Percentiles rank a stretch among this genome's conserved stretches.
Evolutionary conservation across 1,140 invertebrate species (phyloP).

Genomic region (Cheumatopsyche charites): DNA sequence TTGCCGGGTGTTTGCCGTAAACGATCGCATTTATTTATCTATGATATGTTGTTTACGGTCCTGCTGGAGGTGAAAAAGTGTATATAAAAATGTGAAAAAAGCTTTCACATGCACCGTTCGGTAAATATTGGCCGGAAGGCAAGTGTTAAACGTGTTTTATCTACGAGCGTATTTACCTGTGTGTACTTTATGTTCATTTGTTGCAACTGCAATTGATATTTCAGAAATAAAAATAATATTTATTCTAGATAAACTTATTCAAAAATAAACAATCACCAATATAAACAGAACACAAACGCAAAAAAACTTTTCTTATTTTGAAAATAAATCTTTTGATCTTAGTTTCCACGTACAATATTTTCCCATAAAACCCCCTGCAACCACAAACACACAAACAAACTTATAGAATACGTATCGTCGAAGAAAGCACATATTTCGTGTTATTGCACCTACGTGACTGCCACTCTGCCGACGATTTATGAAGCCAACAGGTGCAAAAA

Average conservation of each 20-base stretch:
- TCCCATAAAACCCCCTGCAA: not conserved
- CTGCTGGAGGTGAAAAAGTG: not conserved
- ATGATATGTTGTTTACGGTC: constrained; percentile 12
- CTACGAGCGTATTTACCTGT: not conserved
- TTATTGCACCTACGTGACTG: constrained; percentile 31
- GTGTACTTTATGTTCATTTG: too few species aligned
- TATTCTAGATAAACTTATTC: too few species aligned
- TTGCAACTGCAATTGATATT: too few species aligned
- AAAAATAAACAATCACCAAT: too few species aligned
- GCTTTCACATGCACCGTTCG: not conserved
- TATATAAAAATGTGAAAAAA: not conserved
- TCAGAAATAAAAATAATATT: too few species aligned
- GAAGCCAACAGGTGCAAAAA: constrained; percentile 31
- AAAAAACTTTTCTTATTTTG: too few species aligned
- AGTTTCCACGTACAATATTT: too few species aligned
- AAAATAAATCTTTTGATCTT: too few species aligned
- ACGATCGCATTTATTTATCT: constrained; percentile 17
- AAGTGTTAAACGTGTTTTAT: constrained; percentile 11
- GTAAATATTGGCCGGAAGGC: not conserved
- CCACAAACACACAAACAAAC: not conserved
- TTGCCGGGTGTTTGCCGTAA: not conserved
- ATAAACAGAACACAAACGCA: too few species aligned
- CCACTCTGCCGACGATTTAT: constrained; percentile 18
- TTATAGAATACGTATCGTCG: not conserved
- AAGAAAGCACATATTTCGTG: constrained; percentile 27